A percentile compares a stretch with the other conserved stretches of the same genome.
These are phyloP conservation scores for Gobio occitaniae DNA, from an alignment of 2,797 vertebrate species.

Conservation along the genomic window DNA sequence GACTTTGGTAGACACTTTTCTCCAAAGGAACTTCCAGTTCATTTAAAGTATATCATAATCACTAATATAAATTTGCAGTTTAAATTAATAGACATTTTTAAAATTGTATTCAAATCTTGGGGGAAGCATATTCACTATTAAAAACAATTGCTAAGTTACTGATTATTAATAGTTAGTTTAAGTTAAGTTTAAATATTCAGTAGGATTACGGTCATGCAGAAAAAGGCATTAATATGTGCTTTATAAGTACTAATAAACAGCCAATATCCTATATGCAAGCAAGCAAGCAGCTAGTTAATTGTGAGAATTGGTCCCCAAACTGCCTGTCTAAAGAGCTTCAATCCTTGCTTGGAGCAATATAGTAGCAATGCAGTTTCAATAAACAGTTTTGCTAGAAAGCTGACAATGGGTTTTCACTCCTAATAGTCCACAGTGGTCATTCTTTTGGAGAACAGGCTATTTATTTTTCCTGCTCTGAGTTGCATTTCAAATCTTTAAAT, in stretches of 20 bases:
- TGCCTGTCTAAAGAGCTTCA: neutral
- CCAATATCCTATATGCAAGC: too few species aligned
- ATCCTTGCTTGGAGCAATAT: neutral
- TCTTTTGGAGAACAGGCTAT: conserved; percentile 18
- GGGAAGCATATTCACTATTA: neutral
- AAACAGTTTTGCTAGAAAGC: neutral
- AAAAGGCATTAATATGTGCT: too few species aligned
- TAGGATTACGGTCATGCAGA: too few species aligned
- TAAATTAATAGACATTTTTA: neutral
- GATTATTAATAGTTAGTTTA: neutral
- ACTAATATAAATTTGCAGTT: neutral
- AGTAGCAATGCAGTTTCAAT: neutral
- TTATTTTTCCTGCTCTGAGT: neutral
- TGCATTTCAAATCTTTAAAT: conserved; percentile 12
- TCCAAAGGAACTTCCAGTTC: neutral
- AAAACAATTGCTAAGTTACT: neutral
- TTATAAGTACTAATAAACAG: too few species aligned
- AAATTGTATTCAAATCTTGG: neutral
- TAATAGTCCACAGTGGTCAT: conserved; percentile 1
- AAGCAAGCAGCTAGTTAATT: too few species aligned
- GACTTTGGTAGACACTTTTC: neutral
- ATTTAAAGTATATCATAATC: neutral
- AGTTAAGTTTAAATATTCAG: neutral
- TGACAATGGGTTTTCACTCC: neutral
- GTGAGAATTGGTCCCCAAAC: too few species aligned